Base-by-base conservation (phyloP, 2,888 invertebrate species). In the Eupithecia subumbrata region DNA sequence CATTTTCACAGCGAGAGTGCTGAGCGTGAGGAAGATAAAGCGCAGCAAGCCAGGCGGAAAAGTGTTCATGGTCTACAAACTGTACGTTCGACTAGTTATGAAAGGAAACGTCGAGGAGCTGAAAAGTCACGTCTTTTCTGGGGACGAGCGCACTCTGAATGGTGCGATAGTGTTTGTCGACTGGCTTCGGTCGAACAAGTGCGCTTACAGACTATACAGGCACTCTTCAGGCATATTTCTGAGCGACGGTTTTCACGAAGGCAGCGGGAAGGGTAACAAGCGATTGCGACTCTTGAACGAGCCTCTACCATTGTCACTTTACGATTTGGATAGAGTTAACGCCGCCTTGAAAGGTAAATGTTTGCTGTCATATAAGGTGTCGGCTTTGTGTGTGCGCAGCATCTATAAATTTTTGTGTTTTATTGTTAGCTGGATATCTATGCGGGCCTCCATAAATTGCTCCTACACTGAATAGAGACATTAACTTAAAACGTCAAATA, bases 291-390 rank as follows among this genome's bases (percentile, higher is more conserved):
- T 95, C 83, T 90, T 95, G 89, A 93, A 92, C 87, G 94, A 94
- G 90, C 94, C 94, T 79, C 92, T 95, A 84, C 91, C 94, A 85
- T 88, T 94, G 89, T 92, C 94, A 82, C 92, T 94, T 84, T 94
- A 94, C 85, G 94, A 94, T 90, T 91, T 93, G 91, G 94, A 94
- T 86, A 92, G 94, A 92, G 93, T 95, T 83, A 94, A 93, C 89
- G 94, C 94, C 82, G 94, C 95, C 81, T 91, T 95, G 88, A 93
- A 92, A 93, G 94, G 95, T 95, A 94, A 94, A 93, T 92, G 87
- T 93, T 92, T 90, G 88, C 89, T 86, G 83, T 89, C 86, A 84
- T 88, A 85, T 86, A 88, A 88, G 87, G 86, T 89, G 89, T 87
- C 87, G 88, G 88, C 78, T 85, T 87, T 89, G 84, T 87, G 83